Percentiles rank a stretch among this genome's conserved stretches.
These are phyloP conservation scores for Tanytarsus gracilentus DNA, from an alignment of 2,888 invertebrate genomes.

Conservation along the genomic window DNA sequence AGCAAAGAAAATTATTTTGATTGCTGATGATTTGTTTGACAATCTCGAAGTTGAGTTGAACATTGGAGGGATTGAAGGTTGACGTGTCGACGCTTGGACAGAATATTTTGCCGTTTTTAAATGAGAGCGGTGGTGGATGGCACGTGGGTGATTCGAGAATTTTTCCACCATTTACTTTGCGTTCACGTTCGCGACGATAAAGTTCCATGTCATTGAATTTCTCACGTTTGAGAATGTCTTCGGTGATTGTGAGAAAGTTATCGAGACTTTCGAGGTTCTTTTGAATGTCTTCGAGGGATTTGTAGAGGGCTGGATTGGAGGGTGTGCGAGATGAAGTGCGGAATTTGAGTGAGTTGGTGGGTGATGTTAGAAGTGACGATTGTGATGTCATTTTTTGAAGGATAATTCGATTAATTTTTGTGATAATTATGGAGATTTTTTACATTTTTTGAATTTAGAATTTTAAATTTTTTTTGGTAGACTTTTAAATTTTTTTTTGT, in stretches of 20 bases:
- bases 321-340: background rate
- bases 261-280: slow-evolving; percentile 43
- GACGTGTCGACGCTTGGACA: slow-evolving; percentile 40
- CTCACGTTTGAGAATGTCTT: slow-evolving; percentile 39
- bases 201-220: slow-evolving; percentile 37
- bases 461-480: no score
- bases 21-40: slow-evolving; percentile 42
- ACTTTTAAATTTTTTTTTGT: no score
- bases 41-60: slow-evolving; percentile 42
- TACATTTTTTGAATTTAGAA: background rate
- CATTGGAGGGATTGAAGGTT: slow-evolving; percentile 36
- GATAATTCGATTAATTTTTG: background rate
- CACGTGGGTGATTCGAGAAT: slow-evolving; percentile 34
- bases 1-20: slow-evolving; percentile 36
- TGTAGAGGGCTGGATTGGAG: slow-evolving; percentile 13
- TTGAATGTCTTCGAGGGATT: slow-evolving; percentile 41
- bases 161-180: slow-evolving; percentile 33
- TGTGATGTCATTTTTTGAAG: slow-evolving; percentile 9
- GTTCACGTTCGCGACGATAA: slow-evolving; percentile 32
- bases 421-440: background rate
- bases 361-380: slow-evolving; percentile 16
- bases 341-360: background rate
- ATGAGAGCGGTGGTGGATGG: slow-evolving; percentile 36
- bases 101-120: slow-evolving; percentile 42
- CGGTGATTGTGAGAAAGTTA: slow-evolving; percentile 41